These are phyloP conservation scores for Bubalus kerabau DNA, from an alignment of 2,113 vertebrate species.

Conservation along the genomic window DNA sequence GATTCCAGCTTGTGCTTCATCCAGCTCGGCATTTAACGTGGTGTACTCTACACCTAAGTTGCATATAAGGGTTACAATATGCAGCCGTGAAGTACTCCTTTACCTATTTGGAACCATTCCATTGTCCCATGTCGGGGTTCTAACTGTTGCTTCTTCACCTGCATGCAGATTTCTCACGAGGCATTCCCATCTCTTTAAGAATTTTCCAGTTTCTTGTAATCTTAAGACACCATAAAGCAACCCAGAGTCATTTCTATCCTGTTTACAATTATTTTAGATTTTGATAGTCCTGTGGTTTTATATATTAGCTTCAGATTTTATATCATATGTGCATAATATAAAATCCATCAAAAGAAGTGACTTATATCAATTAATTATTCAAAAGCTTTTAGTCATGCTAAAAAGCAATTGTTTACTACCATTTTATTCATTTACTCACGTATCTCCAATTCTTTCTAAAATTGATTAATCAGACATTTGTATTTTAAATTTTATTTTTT, in stretches of 20 bases:
- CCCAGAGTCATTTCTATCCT: neutral
- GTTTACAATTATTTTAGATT: neutral
- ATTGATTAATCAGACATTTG: neutral
- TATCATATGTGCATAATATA: neutral
- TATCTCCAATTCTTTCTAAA: neutral
- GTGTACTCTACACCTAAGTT: neutral
- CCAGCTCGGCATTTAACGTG: neutral
- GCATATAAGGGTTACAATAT: too few species aligned
- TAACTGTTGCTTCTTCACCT: neutral
- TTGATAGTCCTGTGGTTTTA: neutral
- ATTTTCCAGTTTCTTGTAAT: neutral
- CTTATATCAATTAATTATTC: neutral
- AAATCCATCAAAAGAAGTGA: neutral
- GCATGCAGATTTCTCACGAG: accelerated
- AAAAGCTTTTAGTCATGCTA: neutral
- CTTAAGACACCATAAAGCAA: neutral
- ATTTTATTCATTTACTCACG: neutral
- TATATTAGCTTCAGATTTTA: neutral
- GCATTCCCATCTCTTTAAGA: neutral
- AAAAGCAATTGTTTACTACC: neutral
- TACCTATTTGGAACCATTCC: neutral
- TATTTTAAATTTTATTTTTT: neutral
- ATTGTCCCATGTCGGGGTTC: neutral
- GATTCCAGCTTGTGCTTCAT: neutral
- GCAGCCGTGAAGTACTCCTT: neutral